Base-by-base conservation (phyloP, 2,113 vertebrate species). In the Cheirogaleus medius region DNA sequence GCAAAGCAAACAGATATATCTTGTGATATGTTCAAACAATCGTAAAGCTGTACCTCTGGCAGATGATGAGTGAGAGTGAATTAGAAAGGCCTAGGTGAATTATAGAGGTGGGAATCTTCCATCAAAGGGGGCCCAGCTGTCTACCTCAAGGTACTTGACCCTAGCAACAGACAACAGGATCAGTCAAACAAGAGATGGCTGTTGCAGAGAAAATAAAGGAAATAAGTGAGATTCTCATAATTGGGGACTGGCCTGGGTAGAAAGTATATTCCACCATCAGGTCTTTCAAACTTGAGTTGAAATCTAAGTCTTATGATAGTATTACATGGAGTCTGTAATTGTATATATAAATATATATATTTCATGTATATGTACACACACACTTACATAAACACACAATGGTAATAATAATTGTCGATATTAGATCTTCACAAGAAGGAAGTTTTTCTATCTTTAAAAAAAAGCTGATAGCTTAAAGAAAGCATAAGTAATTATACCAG, bases 401-500 rank as follows among this genome's bases (percentile, higher is more conserved):
- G 2, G 25, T 56, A 11, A 17, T 80, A 5, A 83, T 34, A 18
- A 69, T 12, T 94, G 58, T 77, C 3, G 2, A 34, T 76, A 56
- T 18, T 84, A 5, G 13, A 34, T 64, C 11, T 85, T 91, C 27
- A 14, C 9, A 42, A 49, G 10, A 42, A 63, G 3, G 1, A 1
- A 34, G 32, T 56, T 34, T 15, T 25, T 34, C 10, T 17, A 54
- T 3, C 6, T 68, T 52, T 44, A 80, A 73, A 84, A 9, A 3
- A 81, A 49, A 56, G 0, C 60, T 5, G 0, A 37, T 85, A 42
- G 44, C 47, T 81, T 42, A 87, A 77, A 63, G 92, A 87, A 93
- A 97, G 60, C 49, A 68, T 0, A 60, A 81, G 58, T 97, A 98
- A 98, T 97, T 97, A 90, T 14, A 92, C 94, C 83, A 97, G 25